Evolutionary conservation across 2,888 invertebrate species (phyloP), one percentile per base, ranked within the genome.

Genomic region (Rugalucina vietnamica): DNA sequence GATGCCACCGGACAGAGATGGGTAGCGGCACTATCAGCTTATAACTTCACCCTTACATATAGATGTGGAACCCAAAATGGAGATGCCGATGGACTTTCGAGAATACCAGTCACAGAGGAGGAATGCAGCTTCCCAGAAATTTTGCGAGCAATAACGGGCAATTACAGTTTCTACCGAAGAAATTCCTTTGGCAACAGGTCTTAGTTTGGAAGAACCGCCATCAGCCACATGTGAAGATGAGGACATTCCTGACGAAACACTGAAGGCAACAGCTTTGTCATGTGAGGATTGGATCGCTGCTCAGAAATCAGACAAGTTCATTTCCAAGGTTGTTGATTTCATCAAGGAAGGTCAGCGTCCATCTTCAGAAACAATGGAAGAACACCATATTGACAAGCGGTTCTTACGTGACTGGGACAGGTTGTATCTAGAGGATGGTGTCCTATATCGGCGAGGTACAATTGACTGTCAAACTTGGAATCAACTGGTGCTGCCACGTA

Each of bases 1-100:
- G 43, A 43, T 18, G 43, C 43, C 8, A 18, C 43, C 18, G 43
- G 43, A 12, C 43, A 43, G 18, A 70, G 82, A 34, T 85, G 82
- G 85, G 43, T 85, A 2, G 78, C 85, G 24, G 75, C 69, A 14
- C n/a, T 79, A 21, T 65, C 79, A 34, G 34, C 54, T 5, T 85
- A 74, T 34, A 57, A 82, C 39, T 85, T 85, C 39, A 43, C 27
- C n/a, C 70, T 86, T 12, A 12, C 36, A 29, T 86, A 86, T 39
- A 37, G 75, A 32, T 79, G 84, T 21, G 83, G 86, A 27, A 54
- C 27, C 37, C 18, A 32, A 2, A 84, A 86, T 39, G 24, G 29
- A 8, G 79, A 81, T 78, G 84, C 86, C n/a, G 86, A 81, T 71
- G 57, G 39, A 21, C 75, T 79, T 8, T 84, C 94, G 39, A 49